Conservation (phyloP, 2,113 vertebrate genomes). For the Xenus cinereus region DNA sequence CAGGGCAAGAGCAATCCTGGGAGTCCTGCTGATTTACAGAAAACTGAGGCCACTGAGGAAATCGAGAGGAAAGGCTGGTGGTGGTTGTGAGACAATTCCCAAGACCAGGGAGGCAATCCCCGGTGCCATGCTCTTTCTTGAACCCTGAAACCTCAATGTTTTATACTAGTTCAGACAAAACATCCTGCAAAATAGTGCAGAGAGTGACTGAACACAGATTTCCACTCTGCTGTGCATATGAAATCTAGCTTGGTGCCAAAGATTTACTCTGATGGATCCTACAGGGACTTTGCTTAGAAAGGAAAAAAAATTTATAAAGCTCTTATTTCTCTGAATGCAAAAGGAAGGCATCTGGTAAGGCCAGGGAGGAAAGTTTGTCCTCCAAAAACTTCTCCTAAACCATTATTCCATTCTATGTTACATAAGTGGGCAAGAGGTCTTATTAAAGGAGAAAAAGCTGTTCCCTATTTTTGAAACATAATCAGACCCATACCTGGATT, state of each 20-base stretch:
- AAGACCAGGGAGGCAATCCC: not conserved
- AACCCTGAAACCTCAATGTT: not conserved
- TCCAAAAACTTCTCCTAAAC: not conserved
- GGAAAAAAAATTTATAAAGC: not conserved
- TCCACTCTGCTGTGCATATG: not conserved
- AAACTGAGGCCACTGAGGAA: not conserved
- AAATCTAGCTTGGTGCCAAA: not conserved
- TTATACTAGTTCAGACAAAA: conserved; percentile 7
- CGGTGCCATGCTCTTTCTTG: not conserved
- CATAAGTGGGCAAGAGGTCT: not conserved
- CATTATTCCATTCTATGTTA: not conserved
- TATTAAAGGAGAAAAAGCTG: not conserved
- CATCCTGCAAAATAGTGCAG: not conserved
- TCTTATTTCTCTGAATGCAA: not conserved
- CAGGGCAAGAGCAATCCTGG: not conserved
- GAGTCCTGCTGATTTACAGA: not conserved
- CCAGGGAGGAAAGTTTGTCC: not conserved
- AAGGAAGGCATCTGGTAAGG: not conserved
- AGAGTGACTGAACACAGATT: conserved; percentile 16
- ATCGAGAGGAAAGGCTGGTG: not conserved
- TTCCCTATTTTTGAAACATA: conserved; percentile 11
- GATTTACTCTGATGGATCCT: not conserved
- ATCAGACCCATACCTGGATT: not conserved
- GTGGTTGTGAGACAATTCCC: not conserved
- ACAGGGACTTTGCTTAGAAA: not conserved